A percentile compares a stretch with the other conserved stretches of the same genome.
Conservation (phyloP, 2,797 vertebrate species). For the Avahi laniger region DNA sequence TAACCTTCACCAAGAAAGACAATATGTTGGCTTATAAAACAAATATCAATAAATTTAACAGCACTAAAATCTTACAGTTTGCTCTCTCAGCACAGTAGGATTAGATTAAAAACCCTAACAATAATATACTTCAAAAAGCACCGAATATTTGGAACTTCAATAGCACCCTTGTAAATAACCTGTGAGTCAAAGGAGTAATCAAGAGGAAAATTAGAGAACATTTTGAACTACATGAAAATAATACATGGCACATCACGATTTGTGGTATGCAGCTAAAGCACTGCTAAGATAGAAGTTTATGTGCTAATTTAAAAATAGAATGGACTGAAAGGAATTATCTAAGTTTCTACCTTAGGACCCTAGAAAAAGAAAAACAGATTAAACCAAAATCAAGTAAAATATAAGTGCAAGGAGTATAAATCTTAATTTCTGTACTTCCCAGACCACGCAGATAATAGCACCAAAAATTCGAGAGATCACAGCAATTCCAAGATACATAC, state of each 20-base stretch:
- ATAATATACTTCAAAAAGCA: neutral
- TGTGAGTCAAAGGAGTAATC: neutral
- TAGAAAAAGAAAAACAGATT: neutral
- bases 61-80: neutral
- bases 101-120: neutral
- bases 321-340: neutral
- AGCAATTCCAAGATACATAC: neutral
- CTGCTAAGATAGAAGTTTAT: neutral
- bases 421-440: neutral
- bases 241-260: neutral
- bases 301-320: neutral
- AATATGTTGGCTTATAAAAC: neutral
- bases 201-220: neutral
- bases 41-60: neutral
- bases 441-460: neutral
- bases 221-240: neutral
- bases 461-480: neutral
- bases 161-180: neutral
- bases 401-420: neutral
- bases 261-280: neutral
- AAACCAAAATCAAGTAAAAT: neutral
- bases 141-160: neutral
- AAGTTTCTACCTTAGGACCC: neutral
- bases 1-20: neutral
- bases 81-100: neutral